phyloP scores from a whole-genome alignment of 2,797 vertebrate species.

The Pteropus rufus region DNA sequence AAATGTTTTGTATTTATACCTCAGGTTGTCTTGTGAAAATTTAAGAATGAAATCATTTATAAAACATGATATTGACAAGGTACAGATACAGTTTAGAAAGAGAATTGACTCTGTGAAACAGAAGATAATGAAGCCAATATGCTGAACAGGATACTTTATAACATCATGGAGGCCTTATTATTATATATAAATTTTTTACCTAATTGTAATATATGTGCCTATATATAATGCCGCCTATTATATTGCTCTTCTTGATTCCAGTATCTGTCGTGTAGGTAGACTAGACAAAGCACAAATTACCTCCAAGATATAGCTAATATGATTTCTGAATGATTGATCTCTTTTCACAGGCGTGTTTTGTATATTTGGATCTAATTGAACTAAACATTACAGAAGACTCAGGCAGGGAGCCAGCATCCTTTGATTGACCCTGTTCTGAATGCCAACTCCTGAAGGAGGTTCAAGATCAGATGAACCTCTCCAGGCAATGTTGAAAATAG shows the following conservation, averaged over 20 bases:
- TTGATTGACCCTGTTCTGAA: slow-evolving; percentile 39
- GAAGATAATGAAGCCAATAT: not conserved
- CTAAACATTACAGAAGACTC: slow-evolving; percentile 39
- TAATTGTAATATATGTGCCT: not conserved
- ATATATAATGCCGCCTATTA: not conserved
- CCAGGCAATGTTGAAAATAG: not conserved
- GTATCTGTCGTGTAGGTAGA: not conserved
- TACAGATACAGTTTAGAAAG: not conserved
- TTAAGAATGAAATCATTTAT: not conserved
- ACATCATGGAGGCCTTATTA: not conserved
- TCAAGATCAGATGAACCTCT: slow-evolving; percentile 40
- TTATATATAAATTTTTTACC: not conserved
- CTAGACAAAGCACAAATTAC: slow-evolving; percentile 23
- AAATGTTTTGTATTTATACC: not conserved
- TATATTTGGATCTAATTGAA: slow-evolving; percentile 66
- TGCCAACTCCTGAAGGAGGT: slow-evolving; percentile 57
- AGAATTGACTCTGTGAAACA: not conserved
- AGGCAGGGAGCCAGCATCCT: slow-evolving; percentile 43
- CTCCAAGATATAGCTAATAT: slow-evolving; percentile 14
- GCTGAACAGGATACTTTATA: not conserved
- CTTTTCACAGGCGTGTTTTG: slow-evolving; percentile 33
- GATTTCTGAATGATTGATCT: slow-evolving; percentile 63
- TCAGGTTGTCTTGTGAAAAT: not conserved
- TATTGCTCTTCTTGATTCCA: not conserved
- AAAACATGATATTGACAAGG: not conserved